Evolutionary conservation across 2,113 vertebrate species (phyloP).

Genomic region (Australoheros scitulus): DNA sequence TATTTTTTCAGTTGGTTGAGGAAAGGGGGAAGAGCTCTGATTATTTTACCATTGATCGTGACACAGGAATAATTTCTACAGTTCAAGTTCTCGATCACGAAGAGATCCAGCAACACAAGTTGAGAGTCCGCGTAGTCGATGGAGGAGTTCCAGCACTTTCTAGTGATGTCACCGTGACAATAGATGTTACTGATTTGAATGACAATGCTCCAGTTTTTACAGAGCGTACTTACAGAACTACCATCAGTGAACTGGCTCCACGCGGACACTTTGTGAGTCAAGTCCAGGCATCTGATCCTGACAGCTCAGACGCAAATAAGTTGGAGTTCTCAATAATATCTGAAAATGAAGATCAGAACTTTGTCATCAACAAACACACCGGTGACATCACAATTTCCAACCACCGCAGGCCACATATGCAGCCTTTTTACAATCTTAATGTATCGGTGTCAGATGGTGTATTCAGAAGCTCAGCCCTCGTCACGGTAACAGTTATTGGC

Average conservation of each 20-base stretch:
- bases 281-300: constrained; percentile 91
- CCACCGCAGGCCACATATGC: constrained; percentile 83
- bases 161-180: constrained; percentile 81
- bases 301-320: constrained; percentile 84
- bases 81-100: constrained; percentile 88
- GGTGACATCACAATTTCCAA: constrained; percentile 89
- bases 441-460: constrained; percentile 94
- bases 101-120: constrained; percentile 80
- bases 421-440: constrained; percentile 85
- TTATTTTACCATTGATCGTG: constrained; percentile 89
- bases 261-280: constrained; percentile 91
- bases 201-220: constrained; percentile 92
- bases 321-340: constrained; percentile 91
- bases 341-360: constrained; percentile 92
- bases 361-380: constrained; percentile 86
- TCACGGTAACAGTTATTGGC: constrained; percentile 84
- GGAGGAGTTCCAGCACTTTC: constrained; percentile 91
- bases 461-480: constrained; percentile 89
- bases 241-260: constrained; percentile 86
- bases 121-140: constrained; percentile 88
- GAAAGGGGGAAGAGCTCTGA: constrained; percentile 82
- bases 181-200: constrained; percentile 91
- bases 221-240: constrained; percentile 86
- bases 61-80: constrained; percentile 86
- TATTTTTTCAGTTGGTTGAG: constrained; percentile 90